Base-by-base conservation (phyloP, 2,113 vertebrate genomes). In the Melozone crissalis region DNA sequence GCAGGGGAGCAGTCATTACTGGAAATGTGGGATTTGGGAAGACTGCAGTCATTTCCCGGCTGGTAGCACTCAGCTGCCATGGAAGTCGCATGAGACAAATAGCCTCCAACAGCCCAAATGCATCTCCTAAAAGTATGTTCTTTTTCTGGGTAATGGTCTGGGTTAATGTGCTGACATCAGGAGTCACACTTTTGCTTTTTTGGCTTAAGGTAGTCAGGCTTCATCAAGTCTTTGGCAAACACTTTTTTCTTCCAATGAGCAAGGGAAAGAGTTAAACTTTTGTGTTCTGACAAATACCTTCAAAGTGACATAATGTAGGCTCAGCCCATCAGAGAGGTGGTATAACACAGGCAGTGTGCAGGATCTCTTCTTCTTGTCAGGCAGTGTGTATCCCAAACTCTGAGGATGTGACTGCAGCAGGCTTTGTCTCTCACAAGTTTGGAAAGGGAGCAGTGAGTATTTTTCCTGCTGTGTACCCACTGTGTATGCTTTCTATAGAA, bases 21-120 rank as follows among this genome's bases (percentile, higher is more conserved):
- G 99, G 99, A 49, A 99, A 97, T 9, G 99, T 99, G 92, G 99
- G 99, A 16, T 99, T 99, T 82, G 99, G 99, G 89, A 99, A 99
- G 98, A 99, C 99, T 0, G 99, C 99, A 8, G 92, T 99, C 74
- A 97, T 99, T 95, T 99, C 99, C 33, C 98, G 99, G 74, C 97
- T 99, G 93, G 99, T 99, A 82, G 99, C 99, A 0, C 98, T 99
- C 41, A 99, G 99, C 97, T 99, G 99, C 96, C 99, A 99, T 2
- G 99, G 99, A 27, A 98, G 98, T 79, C 99, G 99, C 77, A 99
- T 99, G 99, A 98, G 99, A 39, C 99, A 99, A 95, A 99, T 99
- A 17, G 99, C 99, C 72, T 99, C 99, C 90, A 99, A 97, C 96
- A 99, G 98, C 85, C 98, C 99, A 5, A 94, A 97, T 41, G 97